phyloP scores from a whole-genome alignment of 2,888 invertebrate species.

The Mechanitis messenoides region DNA sequence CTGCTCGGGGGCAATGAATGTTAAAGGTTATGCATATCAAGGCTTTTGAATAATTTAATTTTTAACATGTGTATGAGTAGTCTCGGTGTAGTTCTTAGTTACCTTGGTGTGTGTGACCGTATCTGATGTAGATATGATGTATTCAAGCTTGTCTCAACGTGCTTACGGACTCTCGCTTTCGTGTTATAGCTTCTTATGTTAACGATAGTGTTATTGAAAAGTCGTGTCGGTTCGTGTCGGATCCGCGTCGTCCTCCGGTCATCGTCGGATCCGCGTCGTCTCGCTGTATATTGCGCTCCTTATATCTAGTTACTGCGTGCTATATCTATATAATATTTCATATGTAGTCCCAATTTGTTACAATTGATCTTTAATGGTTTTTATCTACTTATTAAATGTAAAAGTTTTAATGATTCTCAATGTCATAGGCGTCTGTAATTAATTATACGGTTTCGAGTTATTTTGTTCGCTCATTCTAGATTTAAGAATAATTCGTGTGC shows the following conservation, averaged over 20 bases:
- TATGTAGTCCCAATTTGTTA: not conserved
- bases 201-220: too few species aligned
- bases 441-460: not conserved
- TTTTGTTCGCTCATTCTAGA: conserved; percentile 6
- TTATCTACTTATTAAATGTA: not conserved
- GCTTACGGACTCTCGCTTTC: too few species aligned
- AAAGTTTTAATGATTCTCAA: not conserved
- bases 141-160: too few species aligned
- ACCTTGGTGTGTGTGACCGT: too few species aligned
- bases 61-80: too few species aligned
- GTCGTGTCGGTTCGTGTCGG: not conserved
- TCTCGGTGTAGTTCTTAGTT: too few species aligned
- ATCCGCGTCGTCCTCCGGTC: not conserved
- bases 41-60: too few species aligned
- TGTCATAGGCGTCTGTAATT: not conserved
- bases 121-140: too few species aligned
- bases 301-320: not conserved
- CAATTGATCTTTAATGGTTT: not conserved
- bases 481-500: conserved; percentile 15
- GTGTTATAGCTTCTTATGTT: too few species aligned
- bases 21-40: not conserved
- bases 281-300: not conserved
- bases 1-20: not conserved
- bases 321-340: not conserved
- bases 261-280: not conserved